A percentile compares a stretch with the other conserved stretches of the same genome.
Conservation (phyloP, 2,797 vertebrate genomes). For the Gobionotothen gibberifrons region DNA sequence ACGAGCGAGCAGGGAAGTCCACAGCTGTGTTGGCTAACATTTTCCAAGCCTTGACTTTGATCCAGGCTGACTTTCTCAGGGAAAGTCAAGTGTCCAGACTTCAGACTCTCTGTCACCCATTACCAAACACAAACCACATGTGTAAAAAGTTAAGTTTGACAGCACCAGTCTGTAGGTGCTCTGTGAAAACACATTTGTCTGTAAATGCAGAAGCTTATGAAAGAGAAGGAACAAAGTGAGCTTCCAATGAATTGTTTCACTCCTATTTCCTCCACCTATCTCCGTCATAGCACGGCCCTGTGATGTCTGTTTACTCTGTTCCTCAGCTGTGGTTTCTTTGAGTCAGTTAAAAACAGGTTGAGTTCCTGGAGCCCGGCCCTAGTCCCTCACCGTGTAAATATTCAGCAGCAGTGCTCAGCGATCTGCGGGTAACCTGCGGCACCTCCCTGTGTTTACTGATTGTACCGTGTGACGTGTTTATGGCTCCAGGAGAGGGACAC, state of each 20-base stretch:
- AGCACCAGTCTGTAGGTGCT: not conserved
- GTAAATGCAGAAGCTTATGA: constrained; percentile 35
- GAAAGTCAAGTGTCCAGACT: constrained; percentile 38
- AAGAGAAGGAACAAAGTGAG: constrained; percentile 14
- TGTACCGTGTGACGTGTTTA: constrained; percentile 35
- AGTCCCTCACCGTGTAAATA: constrained; percentile 41
- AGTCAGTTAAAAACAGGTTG: constrained; percentile 35
- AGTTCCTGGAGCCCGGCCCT: constrained; percentile 50
- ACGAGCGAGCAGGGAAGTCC: constrained; percentile 15
- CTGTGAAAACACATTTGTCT: not conserved
- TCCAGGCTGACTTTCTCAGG: constrained; percentile 31
- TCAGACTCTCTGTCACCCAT: constrained; percentile 16
- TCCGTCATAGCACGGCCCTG: not conserved
- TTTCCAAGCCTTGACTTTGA: constrained; percentile 55
- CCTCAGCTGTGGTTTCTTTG: constrained; percentile 32
- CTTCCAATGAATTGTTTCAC: not conserved
- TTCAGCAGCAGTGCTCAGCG: constrained; percentile 20
- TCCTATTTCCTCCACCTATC: not conserved
- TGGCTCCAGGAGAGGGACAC: constrained; percentile 13
- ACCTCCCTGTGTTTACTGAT: constrained; percentile 47
- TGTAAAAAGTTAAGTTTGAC: not conserved
- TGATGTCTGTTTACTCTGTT: constrained; percentile 36
- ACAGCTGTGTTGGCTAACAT: constrained; percentile 24
- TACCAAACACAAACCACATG: not conserved
- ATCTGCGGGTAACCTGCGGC: constrained; percentile 12